Evolutionary conservation across 2,113 vertebrate species (phyloP), one percentile per base, ranked within the genome.

Genomic region (Corydoras maculifer): DNA sequence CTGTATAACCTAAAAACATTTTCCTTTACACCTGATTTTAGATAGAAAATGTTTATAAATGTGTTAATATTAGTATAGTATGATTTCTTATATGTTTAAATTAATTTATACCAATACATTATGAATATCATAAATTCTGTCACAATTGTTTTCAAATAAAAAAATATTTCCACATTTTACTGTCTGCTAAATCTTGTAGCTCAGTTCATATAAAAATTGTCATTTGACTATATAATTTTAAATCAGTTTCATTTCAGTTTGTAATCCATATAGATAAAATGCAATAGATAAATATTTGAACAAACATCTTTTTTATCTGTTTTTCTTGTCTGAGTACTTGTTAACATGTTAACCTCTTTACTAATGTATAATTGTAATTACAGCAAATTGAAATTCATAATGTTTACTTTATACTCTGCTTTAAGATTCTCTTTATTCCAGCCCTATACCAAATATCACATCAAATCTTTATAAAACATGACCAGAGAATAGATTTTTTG

Each of bases 381-480:
- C 53, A 9, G 15, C 29, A 62, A 67, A 60, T 62, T 71, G 68
- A 75, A 53, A 5, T 29, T 53, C 32, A 29, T 54, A 50, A 48
- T 59, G 54, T 68, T 67, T 61, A 12, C 65, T 55, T 63, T 68
- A 32, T 43, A 70, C 57, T 48, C 54, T 31, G 58, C 29, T 10
- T 58, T 68, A 70, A 61, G 8, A n/a, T 43, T 72, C 68, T 70
- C 68, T 15, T 72, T 68, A 29, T 11, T 8, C 64, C 51, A 65
- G 73, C 51, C 48, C 18, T 69, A 69, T 69, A 77, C 68, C 29
- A 74, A 78, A 29, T 71, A 72, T 63, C 61, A 69, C 65, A 62
- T 69, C 68, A 73, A 58, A 75, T 61, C 14, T 77, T 74, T 73
- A 73, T 74, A 68, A 50, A 73, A 78, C 18, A 78, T 65, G 68